These are phyloP conservation scores for Pangasius djambal DNA, from an alignment of 2,797 vertebrate genomes.

Conservation along the genomic window DNA sequence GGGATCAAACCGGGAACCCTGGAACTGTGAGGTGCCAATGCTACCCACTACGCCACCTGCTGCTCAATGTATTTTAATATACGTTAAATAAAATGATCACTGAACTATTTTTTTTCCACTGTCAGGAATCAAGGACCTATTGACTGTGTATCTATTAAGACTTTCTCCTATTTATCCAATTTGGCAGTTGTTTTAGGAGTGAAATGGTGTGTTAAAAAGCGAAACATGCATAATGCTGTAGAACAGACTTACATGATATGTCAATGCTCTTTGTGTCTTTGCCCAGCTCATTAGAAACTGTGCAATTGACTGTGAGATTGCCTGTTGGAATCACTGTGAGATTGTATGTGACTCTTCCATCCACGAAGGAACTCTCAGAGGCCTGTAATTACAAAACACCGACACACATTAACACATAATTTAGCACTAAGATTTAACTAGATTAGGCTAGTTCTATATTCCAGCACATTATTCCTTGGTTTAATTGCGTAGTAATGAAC, in stretches of 20 bases:
- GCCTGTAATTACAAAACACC: constrained; percentile 55
- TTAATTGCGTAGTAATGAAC: neutral
- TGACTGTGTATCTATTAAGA: neutral
- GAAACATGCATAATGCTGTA: neutral
- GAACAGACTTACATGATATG: constrained; percentile 85
- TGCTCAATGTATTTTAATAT: neutral
- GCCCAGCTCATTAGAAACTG: constrained; percentile 87
- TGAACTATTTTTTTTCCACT: neutral
- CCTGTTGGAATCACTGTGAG: constrained; percentile 85
- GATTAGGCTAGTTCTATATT: neutral
- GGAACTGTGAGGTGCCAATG: neutral
- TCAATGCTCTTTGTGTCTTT: constrained; percentile 78
- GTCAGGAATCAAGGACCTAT: neutral
- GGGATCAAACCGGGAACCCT: neutral
- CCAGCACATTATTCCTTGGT: neutral
- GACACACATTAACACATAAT: neutral
- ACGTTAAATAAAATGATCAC: neutral
- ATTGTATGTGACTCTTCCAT: constrained; percentile 85
- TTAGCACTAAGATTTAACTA: neutral
- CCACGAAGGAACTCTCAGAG: constrained; percentile 63
- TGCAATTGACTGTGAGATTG: constrained; percentile 90
- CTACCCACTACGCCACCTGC: neutral
- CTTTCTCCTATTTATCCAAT: neutral
- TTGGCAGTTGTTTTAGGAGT: neutral
- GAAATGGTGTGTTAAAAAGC: neutral